A percentile compares a stretch with the other conserved stretches of the same genome.
Conservation (phyloP, 2,113 vertebrate genomes). For the Mormyrus lacerda region DNA sequence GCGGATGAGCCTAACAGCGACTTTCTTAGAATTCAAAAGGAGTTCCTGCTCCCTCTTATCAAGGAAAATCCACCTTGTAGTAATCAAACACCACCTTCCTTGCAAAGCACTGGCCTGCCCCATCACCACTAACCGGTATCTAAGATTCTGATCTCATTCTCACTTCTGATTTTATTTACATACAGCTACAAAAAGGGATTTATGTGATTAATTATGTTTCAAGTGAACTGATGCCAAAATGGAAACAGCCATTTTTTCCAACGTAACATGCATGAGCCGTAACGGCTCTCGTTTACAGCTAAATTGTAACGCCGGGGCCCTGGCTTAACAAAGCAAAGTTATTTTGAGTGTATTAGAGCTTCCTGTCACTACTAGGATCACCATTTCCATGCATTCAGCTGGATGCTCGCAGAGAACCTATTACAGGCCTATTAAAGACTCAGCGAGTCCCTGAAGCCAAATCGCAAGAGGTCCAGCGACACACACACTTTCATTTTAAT, state of each 20-base stretch:
- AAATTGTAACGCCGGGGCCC: neutral
- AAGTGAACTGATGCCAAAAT: neutral
- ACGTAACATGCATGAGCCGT: neutral
- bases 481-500: neutral
- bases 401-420: neutral
- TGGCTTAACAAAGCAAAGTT: neutral
- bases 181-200: neutral
- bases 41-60: neutral
- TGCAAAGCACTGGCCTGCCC: neutral
- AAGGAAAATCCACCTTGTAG: neutral
- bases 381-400: slow-evolving; percentile 6
- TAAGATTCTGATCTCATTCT: neutral
- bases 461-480: neutral
- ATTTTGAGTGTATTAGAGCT: neutral
- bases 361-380: slow-evolving; percentile 18
- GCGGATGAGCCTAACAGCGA: neutral
- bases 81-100: neutral
- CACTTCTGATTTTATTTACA: neutral
- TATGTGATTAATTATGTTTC: neutral
- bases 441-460: neutral
- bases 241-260: neutral
- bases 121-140: neutral
- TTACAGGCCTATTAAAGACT: neutral
- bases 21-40: neutral
- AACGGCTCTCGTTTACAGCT: neutral